phyloP scores from a whole-genome alignment of 2,797 vertebrate species.

The Rhynchonycteris naso region DNA sequence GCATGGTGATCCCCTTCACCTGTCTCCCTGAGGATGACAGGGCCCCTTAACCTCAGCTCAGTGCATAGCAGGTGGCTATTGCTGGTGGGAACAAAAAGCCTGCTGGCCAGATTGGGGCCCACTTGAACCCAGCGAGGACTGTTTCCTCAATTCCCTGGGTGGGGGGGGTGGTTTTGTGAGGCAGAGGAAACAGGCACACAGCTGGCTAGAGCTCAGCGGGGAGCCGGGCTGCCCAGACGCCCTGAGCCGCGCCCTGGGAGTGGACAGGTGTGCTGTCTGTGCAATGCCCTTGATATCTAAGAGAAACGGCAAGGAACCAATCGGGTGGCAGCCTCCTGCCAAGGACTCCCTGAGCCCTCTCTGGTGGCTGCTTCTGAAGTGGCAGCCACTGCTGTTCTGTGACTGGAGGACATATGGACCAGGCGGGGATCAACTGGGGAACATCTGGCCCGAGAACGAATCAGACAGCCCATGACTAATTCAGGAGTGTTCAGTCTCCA shows the following conservation, averaged over 20 bases:
- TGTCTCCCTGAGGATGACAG: neutral
- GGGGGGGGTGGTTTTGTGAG: too few species aligned
- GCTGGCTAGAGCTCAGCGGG: neutral
- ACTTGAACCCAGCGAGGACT: slow-evolving; percentile 19
- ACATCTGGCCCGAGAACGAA: slow-evolving; percentile 75
- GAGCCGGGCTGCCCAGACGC: neutral
- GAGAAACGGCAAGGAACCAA: neutral
- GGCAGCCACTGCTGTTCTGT: slow-evolving; percentile 50
- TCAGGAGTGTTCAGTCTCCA: neutral
- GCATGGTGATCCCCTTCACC: neutral
- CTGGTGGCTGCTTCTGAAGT: slow-evolving; percentile 70
- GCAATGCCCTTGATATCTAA: slow-evolving; percentile 30
- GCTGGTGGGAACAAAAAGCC: neutral
- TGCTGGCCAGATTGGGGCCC: neutral
- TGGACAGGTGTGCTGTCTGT: slow-evolving; percentile 12
- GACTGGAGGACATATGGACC: slow-evolving; percentile 65
- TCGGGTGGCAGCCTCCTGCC: neutral
- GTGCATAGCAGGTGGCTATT: neutral
- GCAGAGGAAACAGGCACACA: neutral
- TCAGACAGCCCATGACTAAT: slow-evolving; percentile 63
- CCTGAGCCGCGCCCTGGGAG: neutral
- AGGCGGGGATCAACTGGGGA: slow-evolving; percentile 74
- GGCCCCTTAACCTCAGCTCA: neutral
- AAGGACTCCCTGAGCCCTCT: neutral
- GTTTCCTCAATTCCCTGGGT: slow-evolving; percentile 12